Percentiles rank a stretch among this genome's conserved stretches.
Evolutionary conservation across 1,140 invertebrate species (phyloP).

Genomic region (Subanguina moxae): DNA sequence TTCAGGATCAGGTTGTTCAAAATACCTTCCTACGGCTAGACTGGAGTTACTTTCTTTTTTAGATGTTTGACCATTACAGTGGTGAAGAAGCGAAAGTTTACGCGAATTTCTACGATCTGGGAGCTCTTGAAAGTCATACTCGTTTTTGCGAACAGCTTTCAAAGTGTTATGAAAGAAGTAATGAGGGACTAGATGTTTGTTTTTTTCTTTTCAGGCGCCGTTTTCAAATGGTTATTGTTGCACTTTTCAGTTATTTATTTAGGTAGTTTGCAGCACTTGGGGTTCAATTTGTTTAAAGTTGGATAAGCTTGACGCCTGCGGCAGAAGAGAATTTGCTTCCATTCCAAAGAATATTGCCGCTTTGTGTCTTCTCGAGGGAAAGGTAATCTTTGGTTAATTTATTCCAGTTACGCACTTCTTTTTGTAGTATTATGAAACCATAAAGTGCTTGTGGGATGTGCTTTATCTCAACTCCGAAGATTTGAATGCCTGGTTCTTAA

Average conservation of each 20-base stretch:
- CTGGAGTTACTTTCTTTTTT: background rate
- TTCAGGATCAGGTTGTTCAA: background rate
- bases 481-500: slow-evolving; percentile 7
- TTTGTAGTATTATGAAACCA: slow-evolving; percentile 22
- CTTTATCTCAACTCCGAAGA: slow-evolving; percentile 5
- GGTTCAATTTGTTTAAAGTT: background rate
- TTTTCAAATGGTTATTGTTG: no score
- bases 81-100: background rate
- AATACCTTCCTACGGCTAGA: no score
- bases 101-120: slow-evolving; percentile 10
- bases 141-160: slow-evolving; percentile 10
- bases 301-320: background rate
- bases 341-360: slow-evolving; percentile 10
- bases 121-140: slow-evolving; percentile 3
- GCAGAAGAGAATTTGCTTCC: background rate
- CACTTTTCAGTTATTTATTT: background rate
- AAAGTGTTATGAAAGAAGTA: slow-evolving; percentile 11
- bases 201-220: no score
- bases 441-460: slow-evolving; percentile 15
- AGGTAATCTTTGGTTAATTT: background rate
- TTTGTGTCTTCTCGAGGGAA: slow-evolving; percentile 21
- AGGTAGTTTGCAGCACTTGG: slow-evolving; percentile 19
- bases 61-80: slow-evolving; percentile 16
- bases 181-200: slow-evolving; percentile 6
- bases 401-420: background rate